Percentiles rank a stretch among this genome's conserved stretches.
phyloP scores from a whole-genome alignment of 37 sponge, comb jelly and placozoan genomes.

The Cliona cf. orientalis region DNA sequence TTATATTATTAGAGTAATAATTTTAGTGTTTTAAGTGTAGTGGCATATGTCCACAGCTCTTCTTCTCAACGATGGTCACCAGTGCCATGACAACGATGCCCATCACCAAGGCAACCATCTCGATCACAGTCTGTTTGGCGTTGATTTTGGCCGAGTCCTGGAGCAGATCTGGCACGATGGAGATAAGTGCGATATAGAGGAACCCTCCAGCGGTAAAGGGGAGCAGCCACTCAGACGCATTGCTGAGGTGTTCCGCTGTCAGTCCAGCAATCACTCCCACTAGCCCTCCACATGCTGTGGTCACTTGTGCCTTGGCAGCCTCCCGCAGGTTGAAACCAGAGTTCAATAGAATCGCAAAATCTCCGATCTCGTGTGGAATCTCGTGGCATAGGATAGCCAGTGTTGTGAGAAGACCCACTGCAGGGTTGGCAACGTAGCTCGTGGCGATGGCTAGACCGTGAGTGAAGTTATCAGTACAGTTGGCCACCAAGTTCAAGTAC shows the following conservation, averaged over 20 bases:
- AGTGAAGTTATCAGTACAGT: conserved; percentile 91
- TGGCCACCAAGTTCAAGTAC: conserved; percentile 89
- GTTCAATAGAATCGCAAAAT: conserved; percentile 91
- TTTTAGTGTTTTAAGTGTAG: too few relatives aligned
- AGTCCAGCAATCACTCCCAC: conserved; percentile 82
- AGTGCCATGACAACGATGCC: conserved; percentile 72
- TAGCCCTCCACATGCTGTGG: conserved; percentile 84
- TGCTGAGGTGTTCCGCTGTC: conserved; percentile 66
- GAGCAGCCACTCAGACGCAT: conserved; percentile 75
- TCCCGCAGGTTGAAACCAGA: conserved; percentile 76
- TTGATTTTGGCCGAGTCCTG: neutral
- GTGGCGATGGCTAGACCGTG: conserved; percentile 93
- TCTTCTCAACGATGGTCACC: conserved; percentile 73
- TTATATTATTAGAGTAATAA: too few relatives aligned
- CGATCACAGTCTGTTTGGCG: neutral
- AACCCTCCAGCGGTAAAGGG: conserved; percentile 96
- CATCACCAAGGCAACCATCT: conserved; percentile 21
- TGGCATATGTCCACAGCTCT: conserved; percentile 62
- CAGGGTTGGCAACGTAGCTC: conserved; percentile 69
- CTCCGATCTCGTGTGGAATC: conserved; percentile 94
- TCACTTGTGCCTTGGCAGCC: conserved; percentile 84
- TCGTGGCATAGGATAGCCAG: conserved; percentile 93
- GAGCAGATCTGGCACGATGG: conserved; percentile 75
- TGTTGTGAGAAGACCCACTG: conserved; percentile 85
- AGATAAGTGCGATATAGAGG: conserved; percentile 82